Base-by-base conservation (phyloP, 2,797 vertebrate genomes). In the Serranus cabrilla region DNA sequence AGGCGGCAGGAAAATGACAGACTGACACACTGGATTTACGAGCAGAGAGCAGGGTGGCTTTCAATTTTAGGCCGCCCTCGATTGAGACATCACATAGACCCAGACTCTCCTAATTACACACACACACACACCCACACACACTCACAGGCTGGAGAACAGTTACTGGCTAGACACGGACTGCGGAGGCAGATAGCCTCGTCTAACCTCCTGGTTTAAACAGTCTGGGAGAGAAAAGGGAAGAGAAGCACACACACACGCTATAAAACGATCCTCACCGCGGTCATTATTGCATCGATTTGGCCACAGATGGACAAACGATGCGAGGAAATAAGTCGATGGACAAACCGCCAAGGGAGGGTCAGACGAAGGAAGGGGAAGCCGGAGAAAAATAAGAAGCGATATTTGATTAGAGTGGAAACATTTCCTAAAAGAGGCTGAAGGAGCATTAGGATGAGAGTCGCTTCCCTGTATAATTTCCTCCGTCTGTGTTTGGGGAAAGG, bases 81-180 rank as follows among this genome's bases (percentile, higher is more conserved):
- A 90, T 83, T 80, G 84, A 92, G 89, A 91, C 83, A 79, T 86
- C 86, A 58, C 84, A 80, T 25, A 85, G 89, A 90, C 83, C 80
- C 85, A 90, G 81, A 87, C 87, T 86, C 86, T 66, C 71, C 74
- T 85, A 86, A 89, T 87, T 84, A 84, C 74, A 87, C 78, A 77
- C 72, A 80, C 80, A 75, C 58, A 40, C 60, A 25, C 31, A 77
- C 61, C 59, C 31, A 69, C 61, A 59, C 46, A 60, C 55, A 83
- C 47, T 50, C 57, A 74, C 65, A 42, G 71, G 45, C 63, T 27
- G 11, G 71, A 65, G 76, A 74, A 65, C 81, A 69, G 76, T 86
- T 85, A 91, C 70, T 85, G 87, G 82, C 84, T 37, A 85, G 80
- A 82, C 80, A 47, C 25, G 31, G 51, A 66, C 68, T 72, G 84